phyloP scores from a whole-genome alignment of 1,140 invertebrate genomes.

The Kradibia gibbosae region DNA sequence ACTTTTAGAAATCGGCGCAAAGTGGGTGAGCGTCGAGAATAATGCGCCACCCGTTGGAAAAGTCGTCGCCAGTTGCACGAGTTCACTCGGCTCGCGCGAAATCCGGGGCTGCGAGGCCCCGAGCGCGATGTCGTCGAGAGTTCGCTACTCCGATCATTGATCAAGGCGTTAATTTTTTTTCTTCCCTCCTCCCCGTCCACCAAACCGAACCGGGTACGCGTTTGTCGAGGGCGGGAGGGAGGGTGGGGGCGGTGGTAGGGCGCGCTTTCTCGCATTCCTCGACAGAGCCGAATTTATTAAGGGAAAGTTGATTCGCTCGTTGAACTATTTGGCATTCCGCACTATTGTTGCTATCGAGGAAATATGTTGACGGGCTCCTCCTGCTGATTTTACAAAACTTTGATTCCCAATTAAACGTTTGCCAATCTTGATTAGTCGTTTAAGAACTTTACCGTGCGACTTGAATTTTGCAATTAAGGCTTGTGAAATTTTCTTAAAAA shows the following conservation, averaged over 20 bases:
- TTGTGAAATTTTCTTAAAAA: background rate
- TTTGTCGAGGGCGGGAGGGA: background rate
- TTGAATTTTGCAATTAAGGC: background rate
- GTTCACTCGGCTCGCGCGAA: background rate
- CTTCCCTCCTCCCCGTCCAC: too few species aligned
- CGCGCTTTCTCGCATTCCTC: background rate
- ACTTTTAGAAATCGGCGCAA: constrained; percentile 61
- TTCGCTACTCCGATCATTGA: background rate
- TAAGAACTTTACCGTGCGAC: background rate
- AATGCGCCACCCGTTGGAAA: constrained; percentile 10
- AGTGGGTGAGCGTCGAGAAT: constrained; percentile 20
- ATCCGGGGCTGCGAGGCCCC: background rate
- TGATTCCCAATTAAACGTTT: background rate
- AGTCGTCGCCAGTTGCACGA: background rate
- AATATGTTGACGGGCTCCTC: background rate
- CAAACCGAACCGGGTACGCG: background rate
- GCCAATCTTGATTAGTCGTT: background rate
- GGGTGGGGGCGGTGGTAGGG: too few species aligned
- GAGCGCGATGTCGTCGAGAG: constrained; percentile 17
- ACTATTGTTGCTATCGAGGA: background rate
- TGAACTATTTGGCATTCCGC: background rate
- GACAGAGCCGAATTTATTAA: background rate
- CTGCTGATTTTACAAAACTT: background rate
- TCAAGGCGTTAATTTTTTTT: background rate
- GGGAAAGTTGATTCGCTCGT: background rate